A percentile compares a stretch with the other conserved stretches of the same genome.
Conservation (phyloP, 2,113 vertebrate genomes). For the Lethenteron reissneri region DNA sequence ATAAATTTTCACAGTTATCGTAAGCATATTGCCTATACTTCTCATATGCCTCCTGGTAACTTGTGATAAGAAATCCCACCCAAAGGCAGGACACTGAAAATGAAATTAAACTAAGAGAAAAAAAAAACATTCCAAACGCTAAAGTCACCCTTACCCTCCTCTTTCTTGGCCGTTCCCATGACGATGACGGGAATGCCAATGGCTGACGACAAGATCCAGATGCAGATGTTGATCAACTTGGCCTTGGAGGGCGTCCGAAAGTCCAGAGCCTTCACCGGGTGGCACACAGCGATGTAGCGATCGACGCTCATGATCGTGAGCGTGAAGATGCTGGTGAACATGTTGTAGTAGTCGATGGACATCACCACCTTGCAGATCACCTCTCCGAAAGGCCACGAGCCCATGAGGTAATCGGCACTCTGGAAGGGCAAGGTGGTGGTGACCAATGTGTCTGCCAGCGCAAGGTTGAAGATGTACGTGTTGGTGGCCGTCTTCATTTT, state of each 20-base stretch:
- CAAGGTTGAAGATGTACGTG: conserved; percentile 96
- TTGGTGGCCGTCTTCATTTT: conserved; percentile 97
- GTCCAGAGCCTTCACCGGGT: conserved; percentile 64
- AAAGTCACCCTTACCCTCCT: conserved; percentile 31
- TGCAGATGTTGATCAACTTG: conserved; percentile 78
- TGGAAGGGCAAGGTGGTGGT: conserved; percentile 92
- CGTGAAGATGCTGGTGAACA: conserved; percentile 96
- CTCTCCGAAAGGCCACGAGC: conserved; percentile 76
- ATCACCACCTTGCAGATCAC: conserved; percentile 60
- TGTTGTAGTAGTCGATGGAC: conserved; percentile 95
- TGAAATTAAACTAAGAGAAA: no score
- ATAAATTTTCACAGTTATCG: no score
- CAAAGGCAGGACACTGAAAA: no score
- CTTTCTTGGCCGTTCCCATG: conserved; percentile 46
- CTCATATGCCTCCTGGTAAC: no score
- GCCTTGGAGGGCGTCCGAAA: conserved; percentile 76
- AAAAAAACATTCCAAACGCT: no score
- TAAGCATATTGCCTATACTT: no score
- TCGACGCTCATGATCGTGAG: conserved; percentile 98
- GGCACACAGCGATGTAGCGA: conserved; percentile 77
- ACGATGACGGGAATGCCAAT: conserved; percentile 72
- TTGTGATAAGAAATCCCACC: no score
- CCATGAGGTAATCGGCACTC: conserved; percentile 79
- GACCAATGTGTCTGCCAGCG: conserved; percentile 57
- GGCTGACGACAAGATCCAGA: conserved; percentile 74